phyloP scores from a whole-genome alignment of 1,140 invertebrate genomes.

The Capitella teleta region DNA sequence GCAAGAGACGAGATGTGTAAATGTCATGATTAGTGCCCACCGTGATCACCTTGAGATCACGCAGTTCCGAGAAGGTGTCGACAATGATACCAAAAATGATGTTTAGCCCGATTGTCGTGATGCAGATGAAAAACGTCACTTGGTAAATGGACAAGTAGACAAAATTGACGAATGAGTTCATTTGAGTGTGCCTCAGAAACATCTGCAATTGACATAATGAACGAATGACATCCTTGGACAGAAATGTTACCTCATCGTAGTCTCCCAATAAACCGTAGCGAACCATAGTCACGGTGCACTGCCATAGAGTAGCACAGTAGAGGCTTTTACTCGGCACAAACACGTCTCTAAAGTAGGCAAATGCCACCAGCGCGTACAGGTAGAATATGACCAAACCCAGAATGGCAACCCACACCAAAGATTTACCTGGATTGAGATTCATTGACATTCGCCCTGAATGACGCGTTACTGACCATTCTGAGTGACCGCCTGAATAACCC shows the following conservation, averaged over 20 bases:
- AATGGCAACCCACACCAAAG: constrained; percentile 38
- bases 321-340: constrained; percentile 26
- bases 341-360: constrained; percentile 29
- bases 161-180: no score
- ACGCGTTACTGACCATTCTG: constrained; percentile 26
- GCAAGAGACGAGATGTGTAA: constrained; percentile 10
- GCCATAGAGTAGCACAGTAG: constrained; percentile 35
- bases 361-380: constrained; percentile 37
- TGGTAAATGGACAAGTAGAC: constrained; percentile 17
- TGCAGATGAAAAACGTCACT: constrained; percentile 33
- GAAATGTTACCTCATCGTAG: not conserved
- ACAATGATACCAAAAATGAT: constrained; percentile 41
- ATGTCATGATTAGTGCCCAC: not conserved
- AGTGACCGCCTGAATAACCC: constrained; percentile 41
- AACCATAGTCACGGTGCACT: constrained; percentile 39
- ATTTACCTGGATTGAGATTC: constrained; percentile 25
- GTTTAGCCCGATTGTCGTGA: constrained; percentile 36
- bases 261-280: constrained; percentile 30
- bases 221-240: not conserved
- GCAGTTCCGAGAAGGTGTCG: constrained; percentile 37
- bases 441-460: not conserved
- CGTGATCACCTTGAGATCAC: constrained; percentile 30
- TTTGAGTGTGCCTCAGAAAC: not conserved
- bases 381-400: constrained; percentile 39
- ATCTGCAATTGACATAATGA: not conserved